These are phyloP conservation scores for Syrista parreyssii DNA, from an alignment of 2,888 invertebrate species.

Conservation along the genomic window DNA sequence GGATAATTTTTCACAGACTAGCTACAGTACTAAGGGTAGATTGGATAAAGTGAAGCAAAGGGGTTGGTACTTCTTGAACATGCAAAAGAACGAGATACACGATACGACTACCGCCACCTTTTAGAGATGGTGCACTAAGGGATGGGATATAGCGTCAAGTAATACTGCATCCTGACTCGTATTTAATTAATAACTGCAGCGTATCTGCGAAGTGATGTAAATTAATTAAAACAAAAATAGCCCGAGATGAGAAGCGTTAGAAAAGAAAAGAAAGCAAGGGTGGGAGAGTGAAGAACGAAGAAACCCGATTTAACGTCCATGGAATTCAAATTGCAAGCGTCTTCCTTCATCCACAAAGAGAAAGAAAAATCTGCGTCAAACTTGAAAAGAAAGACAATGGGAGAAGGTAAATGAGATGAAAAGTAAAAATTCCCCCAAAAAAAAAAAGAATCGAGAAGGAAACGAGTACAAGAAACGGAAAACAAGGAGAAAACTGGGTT, in stretches of 20 bases:
- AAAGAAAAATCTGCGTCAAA: conserved; percentile 19
- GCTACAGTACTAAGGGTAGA: neutral
- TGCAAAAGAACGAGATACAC: conserved; percentile 1
- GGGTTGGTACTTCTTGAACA: neutral
- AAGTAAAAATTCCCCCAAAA: too few relatives aligned
- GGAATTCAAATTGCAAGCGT: neutral
- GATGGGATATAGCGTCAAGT: conserved; percentile 33
- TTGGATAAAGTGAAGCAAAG: neutral
- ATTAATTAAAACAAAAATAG: conserved; percentile 35
- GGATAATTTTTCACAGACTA: conserved; percentile 36
- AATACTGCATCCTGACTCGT: conserved; percentile 41
- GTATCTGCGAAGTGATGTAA: conserved; percentile 41
- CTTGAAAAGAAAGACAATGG: conserved; percentile 19
- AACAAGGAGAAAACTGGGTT: neutral
- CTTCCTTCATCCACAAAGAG: neutral
- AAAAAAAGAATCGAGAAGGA: too few relatives aligned
- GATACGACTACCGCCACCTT: neutral
- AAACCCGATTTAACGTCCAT: neutral
- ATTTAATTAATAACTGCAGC: conserved; percentile 54
- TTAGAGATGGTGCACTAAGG: neutral
- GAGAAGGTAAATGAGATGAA: conserved; percentile 8
- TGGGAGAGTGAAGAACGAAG: neutral
- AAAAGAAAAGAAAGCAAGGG: neutral
- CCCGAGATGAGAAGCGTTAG: neutral
- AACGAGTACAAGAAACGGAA: neutral